phyloP scores from a whole-genome alignment of 2,113 vertebrate genomes.

The Pseudopipra pipra region DNA sequence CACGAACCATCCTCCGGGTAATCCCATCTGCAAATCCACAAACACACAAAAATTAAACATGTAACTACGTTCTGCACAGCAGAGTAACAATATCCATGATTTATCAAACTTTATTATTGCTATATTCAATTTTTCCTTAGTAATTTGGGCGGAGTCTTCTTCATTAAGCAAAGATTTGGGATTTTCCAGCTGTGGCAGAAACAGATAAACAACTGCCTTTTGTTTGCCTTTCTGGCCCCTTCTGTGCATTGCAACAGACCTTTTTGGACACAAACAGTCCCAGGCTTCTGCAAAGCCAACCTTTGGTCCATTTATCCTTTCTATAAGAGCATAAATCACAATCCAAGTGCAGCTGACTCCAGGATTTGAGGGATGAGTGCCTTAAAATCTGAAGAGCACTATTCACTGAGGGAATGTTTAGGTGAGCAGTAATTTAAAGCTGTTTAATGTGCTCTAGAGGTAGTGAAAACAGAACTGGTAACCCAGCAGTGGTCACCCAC shows the following conservation, averaged over 20 bases:
- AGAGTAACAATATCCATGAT: neutral
- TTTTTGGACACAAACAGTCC: neutral
- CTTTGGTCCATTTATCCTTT: neutral
- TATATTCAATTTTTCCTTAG: neutral
- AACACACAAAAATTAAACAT: neutral
- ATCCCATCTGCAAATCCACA: conserved; percentile 79
- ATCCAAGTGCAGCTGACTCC: neutral
- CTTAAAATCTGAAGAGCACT: neutral
- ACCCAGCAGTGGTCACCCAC: neutral
- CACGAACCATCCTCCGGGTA: conserved; percentile 85
- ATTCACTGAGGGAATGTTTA: neutral
- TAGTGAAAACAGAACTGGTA: neutral
- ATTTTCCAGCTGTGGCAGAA: neutral
- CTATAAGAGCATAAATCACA: neutral
- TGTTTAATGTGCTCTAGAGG: neutral
- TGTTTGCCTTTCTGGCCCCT: neutral
- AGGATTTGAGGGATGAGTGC: neutral
- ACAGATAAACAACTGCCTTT: neutral
- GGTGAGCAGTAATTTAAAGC: neutral
- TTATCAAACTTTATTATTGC: neutral
- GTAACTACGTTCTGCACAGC: neutral
- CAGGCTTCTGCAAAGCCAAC: neutral
- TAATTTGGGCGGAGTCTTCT: neutral
- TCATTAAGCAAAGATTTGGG: neutral
- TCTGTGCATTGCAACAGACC: neutral